phyloP scores from a whole-genome alignment of 2,113 vertebrate species.

The Cephalopterus ornatus region DNA sequence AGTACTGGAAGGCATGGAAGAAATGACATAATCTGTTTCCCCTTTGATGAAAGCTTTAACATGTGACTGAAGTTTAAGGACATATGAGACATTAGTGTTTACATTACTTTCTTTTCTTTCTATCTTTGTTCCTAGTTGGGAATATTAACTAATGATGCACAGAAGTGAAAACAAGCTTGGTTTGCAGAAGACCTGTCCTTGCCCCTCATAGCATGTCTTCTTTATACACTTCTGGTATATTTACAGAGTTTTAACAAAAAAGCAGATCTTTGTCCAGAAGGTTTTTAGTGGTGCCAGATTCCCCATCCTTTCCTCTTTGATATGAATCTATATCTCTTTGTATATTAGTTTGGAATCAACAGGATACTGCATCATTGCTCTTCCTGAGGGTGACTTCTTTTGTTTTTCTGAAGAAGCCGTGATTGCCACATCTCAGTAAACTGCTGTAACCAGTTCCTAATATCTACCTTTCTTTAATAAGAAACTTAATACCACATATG shows the following conservation, averaged over 20 bases:
- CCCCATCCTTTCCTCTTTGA: background rate
- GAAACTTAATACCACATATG: background rate
- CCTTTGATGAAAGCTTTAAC: background rate
- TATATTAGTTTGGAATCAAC: conserved; percentile 11
- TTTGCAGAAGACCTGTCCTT: background rate
- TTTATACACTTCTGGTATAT: background rate
- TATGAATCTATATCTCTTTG: background rate
- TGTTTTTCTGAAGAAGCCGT: background rate
- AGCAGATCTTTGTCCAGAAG: background rate
- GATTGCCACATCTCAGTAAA: background rate
- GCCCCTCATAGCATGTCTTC: background rate
- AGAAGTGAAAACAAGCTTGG: background rate
- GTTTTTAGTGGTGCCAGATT: background rate
- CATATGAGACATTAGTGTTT: background rate
- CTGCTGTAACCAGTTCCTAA: background rate
- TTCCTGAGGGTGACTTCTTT: background rate
- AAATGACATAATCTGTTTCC: background rate
- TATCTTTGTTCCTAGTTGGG: background rate
- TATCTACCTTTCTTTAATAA: background rate
- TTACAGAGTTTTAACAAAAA: background rate
- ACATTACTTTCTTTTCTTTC: background rate
- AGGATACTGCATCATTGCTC: conserved; percentile 37
- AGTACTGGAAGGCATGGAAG: background rate
- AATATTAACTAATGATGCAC: background rate
- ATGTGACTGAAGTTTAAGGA: background rate